Evolutionary conservation across 2,113 vertebrate genomes (phyloP), one percentile per base, ranked within the genome.

Genomic region (Megaceryle maxima): DNA sequence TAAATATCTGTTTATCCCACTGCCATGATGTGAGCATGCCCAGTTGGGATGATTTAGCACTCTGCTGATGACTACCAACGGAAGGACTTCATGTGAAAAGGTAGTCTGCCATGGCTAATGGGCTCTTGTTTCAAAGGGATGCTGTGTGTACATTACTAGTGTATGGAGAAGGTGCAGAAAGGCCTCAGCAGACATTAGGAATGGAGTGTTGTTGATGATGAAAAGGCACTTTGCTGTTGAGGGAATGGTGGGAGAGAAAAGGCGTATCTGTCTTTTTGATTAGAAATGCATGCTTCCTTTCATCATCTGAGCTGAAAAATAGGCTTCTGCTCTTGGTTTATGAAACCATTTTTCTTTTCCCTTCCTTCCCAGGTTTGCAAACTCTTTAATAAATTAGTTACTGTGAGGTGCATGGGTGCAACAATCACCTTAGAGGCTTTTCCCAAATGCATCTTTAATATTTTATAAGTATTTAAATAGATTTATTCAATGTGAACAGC

Each of bases 381-480:
- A 98, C 98, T 98, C 98, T 98, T 98, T 98, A 98, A 98, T 98
- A 98, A 98, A 98, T 98, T 98, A 98, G 98, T 98, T 98, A 98
- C 98, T 97, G 96, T 97, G 97, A 98, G 98, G 98, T 98, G 94
- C 97, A 98, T 96, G 97, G 98, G 98, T 98, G 98, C 98, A 97
- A 98, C 98, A 97, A 96, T 98, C 98, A 98, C 98, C 98, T 98
- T 97, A 98, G 97, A 98, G 98, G 97, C 98, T 98, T 98, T 98
- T 98, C 98, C 98, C 98, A 98, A 98, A 98, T 98, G 98, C 94
- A 94, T 96, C 95, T 98, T 98, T 98, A 98, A 98, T 98, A 98
- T 98, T 98, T 98, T 98, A 98, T 98, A 98, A 98, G 98, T 98
- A 98, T 98, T 98, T 98, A 98, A 98, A 98, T 98, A 98, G 98